Conservation (phyloP, 2,888 invertebrate genomes). For the Myopa tessellatipennis region DNA sequence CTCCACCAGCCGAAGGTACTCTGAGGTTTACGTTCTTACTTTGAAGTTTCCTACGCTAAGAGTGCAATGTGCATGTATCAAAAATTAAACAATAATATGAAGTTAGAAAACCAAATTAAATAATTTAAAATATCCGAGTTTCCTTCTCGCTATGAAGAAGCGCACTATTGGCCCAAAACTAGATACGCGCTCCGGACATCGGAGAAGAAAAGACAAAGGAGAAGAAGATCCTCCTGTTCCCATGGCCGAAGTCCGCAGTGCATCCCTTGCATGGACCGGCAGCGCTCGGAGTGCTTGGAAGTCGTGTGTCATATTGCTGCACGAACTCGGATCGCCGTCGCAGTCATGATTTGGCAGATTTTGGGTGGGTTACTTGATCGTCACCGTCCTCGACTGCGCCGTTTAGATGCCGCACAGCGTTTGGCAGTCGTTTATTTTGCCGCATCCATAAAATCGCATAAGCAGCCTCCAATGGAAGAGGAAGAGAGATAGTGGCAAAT, state of each 20-base stretch:
- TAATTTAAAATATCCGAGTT: background rate
- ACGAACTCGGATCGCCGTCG: constrained; percentile 22
- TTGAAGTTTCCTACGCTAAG: too few relatives aligned
- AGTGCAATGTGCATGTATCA: too few relatives aligned
- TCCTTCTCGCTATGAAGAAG: background rate
- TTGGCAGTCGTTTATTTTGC: constrained; percentile 16
- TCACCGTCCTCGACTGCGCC: background rate
- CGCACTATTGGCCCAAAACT: constrained; percentile 23
- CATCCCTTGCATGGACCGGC: background rate
- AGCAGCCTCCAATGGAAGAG: background rate
- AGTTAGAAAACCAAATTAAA: too few relatives aligned
- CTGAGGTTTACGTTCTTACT: too few relatives aligned
- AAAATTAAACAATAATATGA: too few relatives aligned
- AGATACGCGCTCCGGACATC: constrained; percentile 12
- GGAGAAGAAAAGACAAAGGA: background rate
- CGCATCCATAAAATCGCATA: background rate
- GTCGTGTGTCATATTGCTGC: constrained; percentile 38
- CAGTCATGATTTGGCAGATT: constrained; percentile 18
- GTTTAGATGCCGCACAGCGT: constrained; percentile 10
- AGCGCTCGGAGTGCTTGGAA: constrained; percentile 13
- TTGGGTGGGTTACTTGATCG: constrained; percentile 32
- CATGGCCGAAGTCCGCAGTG: constrained; percentile 11
- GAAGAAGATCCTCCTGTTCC: constrained; percentile 29
- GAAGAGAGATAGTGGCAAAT: background rate
- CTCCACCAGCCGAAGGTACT: too few relatives aligned